Evolutionary conservation across 30 jellyfish, hydroid and myxozoan species (phyloP).

Genomic region (Hydra vulgaris): DNA sequence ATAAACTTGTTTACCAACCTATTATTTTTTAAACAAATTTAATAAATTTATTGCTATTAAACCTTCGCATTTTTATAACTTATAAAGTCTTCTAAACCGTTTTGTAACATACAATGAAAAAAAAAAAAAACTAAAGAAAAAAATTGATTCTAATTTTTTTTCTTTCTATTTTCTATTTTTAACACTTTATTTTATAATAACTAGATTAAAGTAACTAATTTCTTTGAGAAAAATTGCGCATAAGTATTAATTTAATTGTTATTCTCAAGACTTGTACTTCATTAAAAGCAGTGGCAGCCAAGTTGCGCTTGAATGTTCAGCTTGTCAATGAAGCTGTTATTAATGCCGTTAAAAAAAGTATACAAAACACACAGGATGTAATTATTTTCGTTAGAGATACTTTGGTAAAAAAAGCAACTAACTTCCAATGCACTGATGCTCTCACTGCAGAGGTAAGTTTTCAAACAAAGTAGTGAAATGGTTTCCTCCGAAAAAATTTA

Average conservation of each 20-base stretch:
- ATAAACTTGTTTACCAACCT: no score
- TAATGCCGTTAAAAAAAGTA: slow-evolving; percentile 1
- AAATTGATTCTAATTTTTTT: no score
- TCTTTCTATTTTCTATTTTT: no score
- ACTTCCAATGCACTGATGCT: slow-evolving; percentile 25
- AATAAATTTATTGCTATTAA: no score
- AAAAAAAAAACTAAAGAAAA: no score
- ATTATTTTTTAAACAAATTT: no score
- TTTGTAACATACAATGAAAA: no score
- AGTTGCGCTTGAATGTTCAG: slow-evolving; percentile 9
- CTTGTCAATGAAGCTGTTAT: slow-evolving; percentile 25
- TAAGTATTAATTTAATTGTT: no score
- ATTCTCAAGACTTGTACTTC: slow-evolving; percentile 22
- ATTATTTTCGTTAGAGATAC: background rate
- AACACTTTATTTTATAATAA: no score
- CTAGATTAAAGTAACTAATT: background rate
- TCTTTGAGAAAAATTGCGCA: background rate
- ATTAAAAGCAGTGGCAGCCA: slow-evolving; percentile 4
- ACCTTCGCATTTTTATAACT: no score
- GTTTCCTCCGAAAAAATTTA: background rate
- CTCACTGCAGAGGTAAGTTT: slow-evolving; percentile 15
- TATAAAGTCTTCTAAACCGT: no score
- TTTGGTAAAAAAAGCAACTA: slow-evolving; percentile 12
- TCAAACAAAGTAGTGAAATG: no score
- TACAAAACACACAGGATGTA: slow-evolving; percentile 6